Percentiles rank a stretch among this genome's conserved stretches.
phyloP scores from a whole-genome alignment of 2,113 vertebrate genomes.

The Seriola rivoliana region DNA sequence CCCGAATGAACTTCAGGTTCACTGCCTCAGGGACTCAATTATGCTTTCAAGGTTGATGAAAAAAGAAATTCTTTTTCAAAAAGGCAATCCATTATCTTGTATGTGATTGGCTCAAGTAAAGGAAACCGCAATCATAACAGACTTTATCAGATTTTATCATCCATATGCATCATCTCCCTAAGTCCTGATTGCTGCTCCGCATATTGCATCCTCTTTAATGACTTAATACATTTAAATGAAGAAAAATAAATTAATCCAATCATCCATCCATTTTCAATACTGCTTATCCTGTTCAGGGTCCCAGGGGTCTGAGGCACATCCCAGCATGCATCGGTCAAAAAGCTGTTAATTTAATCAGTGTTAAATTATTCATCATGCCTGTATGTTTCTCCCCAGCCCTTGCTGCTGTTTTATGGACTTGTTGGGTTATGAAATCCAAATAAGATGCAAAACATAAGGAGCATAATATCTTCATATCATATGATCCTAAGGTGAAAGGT shows the following conservation, averaged over 20 bases:
- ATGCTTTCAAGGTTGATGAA: constrained; percentile 58
- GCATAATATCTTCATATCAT: background rate
- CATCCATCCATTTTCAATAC: constrained; percentile 41
- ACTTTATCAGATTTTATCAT: constrained; percentile 31
- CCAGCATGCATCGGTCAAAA: constrained; percentile 28
- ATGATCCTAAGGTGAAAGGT: background rate
- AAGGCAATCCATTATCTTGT: constrained; percentile 34
- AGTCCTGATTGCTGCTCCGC: constrained; percentile 44
- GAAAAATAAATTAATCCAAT: constrained; percentile 38
- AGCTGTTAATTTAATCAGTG: constrained; percentile 46
- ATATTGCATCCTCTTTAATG: constrained; percentile 41
- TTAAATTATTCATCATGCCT: constrained; percentile 31
- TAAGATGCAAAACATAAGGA: background rate
- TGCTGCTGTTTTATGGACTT: background rate
- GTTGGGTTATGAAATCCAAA: background rate
- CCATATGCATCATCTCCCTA: constrained; percentile 17
- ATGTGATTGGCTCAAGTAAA: constrained; percentile 21
- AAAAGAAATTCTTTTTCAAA: constrained; percentile 24
- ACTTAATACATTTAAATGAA: constrained; percentile 3
- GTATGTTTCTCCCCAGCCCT: background rate
- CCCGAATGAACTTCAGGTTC: constrained; percentile 28
- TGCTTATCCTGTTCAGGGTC: constrained; percentile 33
- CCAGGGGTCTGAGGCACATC: constrained; percentile 37
- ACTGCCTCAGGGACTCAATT: constrained; percentile 51
- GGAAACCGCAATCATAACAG: constrained; percentile 10